Evolutionary conservation across 2,113 vertebrate genomes (phyloP).

Genomic region (Orycteropus afer): DNA sequence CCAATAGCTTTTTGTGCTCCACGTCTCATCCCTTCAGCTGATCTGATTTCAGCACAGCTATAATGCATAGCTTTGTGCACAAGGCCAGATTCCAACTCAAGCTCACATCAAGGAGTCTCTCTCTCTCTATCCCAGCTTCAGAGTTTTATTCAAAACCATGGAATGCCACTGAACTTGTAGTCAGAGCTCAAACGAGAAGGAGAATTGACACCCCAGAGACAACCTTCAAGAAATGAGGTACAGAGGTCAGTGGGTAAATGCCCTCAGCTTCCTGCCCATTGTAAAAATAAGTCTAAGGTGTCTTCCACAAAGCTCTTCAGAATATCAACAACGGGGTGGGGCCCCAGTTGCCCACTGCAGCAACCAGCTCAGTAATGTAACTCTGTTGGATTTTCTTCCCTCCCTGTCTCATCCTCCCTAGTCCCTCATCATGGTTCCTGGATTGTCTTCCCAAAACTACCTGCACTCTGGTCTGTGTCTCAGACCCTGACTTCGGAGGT

Average conservation of each 20-base stretch:
- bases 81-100: neutral
- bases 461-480: neutral
- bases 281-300: neutral
- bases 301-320: neutral
- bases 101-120: neutral
- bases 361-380: neutral
- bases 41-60: neutral
- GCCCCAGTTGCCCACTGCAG: neutral
- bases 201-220: neutral
- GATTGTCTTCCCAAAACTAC: neutral
- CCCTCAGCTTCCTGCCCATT: neutral
- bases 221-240: neutral
- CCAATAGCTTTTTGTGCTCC: neutral
- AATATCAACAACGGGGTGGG: neutral
- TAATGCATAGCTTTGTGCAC: neutral
- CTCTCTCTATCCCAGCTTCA: conserved; percentile 16
- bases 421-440: neutral
- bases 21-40: neutral
- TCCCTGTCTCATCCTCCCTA: neutral
- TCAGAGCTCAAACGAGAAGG: neutral
- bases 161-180: neutral
- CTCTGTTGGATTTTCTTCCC: neutral
- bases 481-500: neutral
- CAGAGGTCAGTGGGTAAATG: neutral
- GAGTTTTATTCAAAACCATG: neutral